Base-by-base conservation (phyloP, 2,113 vertebrate genomes). In the Mesocricetus auratus region DNA sequence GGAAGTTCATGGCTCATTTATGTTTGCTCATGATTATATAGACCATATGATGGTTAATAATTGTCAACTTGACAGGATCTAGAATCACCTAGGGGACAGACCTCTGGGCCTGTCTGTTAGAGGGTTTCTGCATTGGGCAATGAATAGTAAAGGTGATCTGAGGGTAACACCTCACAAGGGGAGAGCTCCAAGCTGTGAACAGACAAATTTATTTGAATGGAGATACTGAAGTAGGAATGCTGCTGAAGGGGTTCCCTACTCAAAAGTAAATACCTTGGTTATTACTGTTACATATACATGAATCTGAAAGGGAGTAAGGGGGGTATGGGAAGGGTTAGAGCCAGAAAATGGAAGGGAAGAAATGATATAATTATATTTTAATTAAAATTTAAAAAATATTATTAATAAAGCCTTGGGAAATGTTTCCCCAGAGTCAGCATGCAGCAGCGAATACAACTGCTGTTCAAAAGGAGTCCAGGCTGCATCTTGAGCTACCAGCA, bases 281-380 rank as follows among this genome's bases (percentile, higher is more conserved):
- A 83, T 83, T 83, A 83, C n/a, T 83, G 24, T 60, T 83, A 62
- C 42, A 62, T 83, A 62, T 42, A 42, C 26, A 83, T 10, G n/a
- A 42, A 83, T 62, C 62, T 83, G 81, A 42, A 83, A 83, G 58
- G 24, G n/a, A 62, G 24, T 39, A 39, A 58, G 39, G 13, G 56
- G 24, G 24, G 15, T 62, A 15, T 83, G 4, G 56, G n/a, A 29
- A 62, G 15, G 15, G n/a, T 62, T 83, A n/a, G n/a, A 83, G 81
- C 26, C 81, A 64, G 15, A 39, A 83, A 83, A 60, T 45, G 15
- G 81, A 64, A 62, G 33, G 58, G 24, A 62, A 83, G 56, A 83
- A 83, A 62, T 62, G 24, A 83, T 62, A 83, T 83, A 83, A 83
- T 83, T 83, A 62, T 83, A 83, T 64, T 83, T 83, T 83, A 83